These are phyloP conservation scores for Monochamus alternatus DNA, from an alignment of 2,888 invertebrate species.

Conservation along the genomic window DNA sequence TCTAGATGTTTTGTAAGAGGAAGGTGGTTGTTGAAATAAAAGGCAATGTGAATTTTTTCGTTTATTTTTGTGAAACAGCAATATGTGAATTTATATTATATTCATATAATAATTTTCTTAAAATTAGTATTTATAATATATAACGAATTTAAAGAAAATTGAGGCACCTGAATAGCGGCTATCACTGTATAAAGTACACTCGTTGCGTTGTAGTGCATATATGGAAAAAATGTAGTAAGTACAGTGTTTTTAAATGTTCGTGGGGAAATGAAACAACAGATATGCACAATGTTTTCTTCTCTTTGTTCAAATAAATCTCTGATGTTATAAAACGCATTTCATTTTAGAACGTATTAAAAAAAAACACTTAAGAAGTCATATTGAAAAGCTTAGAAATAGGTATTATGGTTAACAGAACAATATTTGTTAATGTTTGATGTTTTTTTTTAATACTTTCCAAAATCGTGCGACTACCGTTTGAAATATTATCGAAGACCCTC, in stretches of 20 bases:
- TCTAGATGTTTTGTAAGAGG: not conserved
- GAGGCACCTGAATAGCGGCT: constrained; percentile 70
- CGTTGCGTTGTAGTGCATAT: constrained; percentile 62
- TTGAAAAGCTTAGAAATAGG: no score
- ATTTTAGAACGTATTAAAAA: no score
- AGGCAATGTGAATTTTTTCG: constrained; percentile 57
- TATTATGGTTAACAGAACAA: no score
- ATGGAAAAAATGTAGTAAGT: constrained; percentile 58
- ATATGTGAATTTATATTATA: constrained; percentile 69
- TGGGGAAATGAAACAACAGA: constrained; percentile 55
- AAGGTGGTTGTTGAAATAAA: constrained; percentile 35
- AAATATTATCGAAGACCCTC: no score
- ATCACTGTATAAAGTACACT: constrained; percentile 66
- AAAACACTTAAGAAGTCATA: no score
- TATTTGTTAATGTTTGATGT: no score
- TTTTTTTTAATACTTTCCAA: not conserved
- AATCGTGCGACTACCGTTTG: not conserved
- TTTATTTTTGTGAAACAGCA: constrained; percentile 71
- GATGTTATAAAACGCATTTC: not conserved
- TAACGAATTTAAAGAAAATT: constrained; percentile 68
- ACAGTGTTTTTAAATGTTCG: constrained; percentile 54
- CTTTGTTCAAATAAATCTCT: constrained; percentile 36
- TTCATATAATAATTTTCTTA: constrained; percentile 69
- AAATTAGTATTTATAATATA: constrained; percentile 68
- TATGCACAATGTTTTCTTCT: constrained; percentile 56